Conservation (phyloP, 1,140 invertebrate genomes). For the Lepidotrigona ventralis region DNA sequence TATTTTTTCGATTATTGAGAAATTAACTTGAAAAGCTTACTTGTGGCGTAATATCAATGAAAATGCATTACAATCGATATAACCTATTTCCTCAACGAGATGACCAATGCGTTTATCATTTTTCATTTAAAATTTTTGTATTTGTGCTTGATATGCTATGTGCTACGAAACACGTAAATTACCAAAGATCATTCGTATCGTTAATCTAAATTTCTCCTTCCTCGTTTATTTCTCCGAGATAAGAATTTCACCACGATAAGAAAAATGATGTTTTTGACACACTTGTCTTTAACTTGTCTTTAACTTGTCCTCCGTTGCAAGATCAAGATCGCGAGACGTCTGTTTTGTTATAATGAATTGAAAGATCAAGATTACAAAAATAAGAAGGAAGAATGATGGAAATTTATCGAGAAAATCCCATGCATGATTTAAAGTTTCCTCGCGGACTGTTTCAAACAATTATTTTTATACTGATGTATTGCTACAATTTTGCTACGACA, state of each 20-base stretch:
- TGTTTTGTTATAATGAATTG: background rate
- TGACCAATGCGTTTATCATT: background rate
- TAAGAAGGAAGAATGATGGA: background rate
- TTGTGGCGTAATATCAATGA: background rate
- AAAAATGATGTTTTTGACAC: background rate
- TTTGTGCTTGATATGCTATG: background rate
- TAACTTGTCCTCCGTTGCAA: background rate
- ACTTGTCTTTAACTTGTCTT: too few relatives aligned
- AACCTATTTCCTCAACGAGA: background rate
- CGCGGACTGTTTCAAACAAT: background rate
- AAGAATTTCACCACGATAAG: background rate
- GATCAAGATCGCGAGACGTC: background rate
- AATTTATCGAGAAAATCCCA: background rate
- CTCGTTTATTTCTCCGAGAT: background rate
- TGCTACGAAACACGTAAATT: background rate
- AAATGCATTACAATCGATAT: background rate
- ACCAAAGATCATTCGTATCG: background rate
- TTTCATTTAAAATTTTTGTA: background rate
- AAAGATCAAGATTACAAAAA: background rate
- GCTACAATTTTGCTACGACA: too few relatives aligned
- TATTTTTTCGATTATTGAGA: too few relatives aligned
- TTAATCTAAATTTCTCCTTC: background rate
- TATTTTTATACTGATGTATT: background rate
- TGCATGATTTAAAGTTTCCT: background rate
- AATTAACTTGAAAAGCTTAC: background rate